Evolutionary conservation across 92 coral and sea anemone species (phyloP).

Genomic region (Palythoa grandiflora): DNA sequence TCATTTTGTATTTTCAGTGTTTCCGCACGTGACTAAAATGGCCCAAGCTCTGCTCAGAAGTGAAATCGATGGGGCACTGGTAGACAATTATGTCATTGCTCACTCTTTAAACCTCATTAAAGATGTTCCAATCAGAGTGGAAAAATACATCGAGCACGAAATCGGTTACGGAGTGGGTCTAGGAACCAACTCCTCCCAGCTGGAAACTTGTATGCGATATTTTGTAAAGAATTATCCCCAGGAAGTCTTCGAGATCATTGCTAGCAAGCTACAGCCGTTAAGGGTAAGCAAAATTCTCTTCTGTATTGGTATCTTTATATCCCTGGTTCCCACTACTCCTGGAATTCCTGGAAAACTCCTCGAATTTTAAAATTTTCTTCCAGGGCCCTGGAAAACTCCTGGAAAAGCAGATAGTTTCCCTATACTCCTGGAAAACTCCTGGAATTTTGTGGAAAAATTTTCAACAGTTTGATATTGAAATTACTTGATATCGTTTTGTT

Average conservation of each 20-base stretch:
- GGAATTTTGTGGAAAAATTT: no score
- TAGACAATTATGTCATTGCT: slow-evolving; percentile 89
- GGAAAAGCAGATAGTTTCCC: no score
- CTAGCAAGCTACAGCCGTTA: slow-evolving; percentile 73
- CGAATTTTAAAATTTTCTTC: not conserved
- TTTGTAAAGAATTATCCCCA: slow-evolving; percentile 85
- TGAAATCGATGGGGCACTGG: slow-evolving; percentile 87
- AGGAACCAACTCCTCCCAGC: slow-evolving; percentile 72
- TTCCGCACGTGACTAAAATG: slow-evolving; percentile 74
- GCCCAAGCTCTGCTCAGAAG: slow-evolving; percentile 69
- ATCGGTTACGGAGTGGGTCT: slow-evolving; percentile 85
- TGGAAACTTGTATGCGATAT: slow-evolving; percentile 79
- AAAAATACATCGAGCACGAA: slow-evolving; percentile 88
- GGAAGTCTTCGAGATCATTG: slow-evolving; percentile 87
- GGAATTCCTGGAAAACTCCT: no score
- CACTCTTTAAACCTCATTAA: slow-evolving; percentile 69
- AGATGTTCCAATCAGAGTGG: slow-evolving; percentile 82
- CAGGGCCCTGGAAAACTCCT: no score
- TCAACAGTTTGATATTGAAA: no score
- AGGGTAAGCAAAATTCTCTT: slow-evolving; percentile 62
- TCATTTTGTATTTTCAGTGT: slow-evolving; percentile 54
- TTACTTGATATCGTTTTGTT: no score
- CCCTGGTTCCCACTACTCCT: not conserved
- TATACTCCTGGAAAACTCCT: no score
- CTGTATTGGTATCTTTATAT: not conserved